These are phyloP conservation scores for Pasiphila rectangulata DNA, from an alignment of 2,888 invertebrate species.

Conservation along the genomic window DNA sequence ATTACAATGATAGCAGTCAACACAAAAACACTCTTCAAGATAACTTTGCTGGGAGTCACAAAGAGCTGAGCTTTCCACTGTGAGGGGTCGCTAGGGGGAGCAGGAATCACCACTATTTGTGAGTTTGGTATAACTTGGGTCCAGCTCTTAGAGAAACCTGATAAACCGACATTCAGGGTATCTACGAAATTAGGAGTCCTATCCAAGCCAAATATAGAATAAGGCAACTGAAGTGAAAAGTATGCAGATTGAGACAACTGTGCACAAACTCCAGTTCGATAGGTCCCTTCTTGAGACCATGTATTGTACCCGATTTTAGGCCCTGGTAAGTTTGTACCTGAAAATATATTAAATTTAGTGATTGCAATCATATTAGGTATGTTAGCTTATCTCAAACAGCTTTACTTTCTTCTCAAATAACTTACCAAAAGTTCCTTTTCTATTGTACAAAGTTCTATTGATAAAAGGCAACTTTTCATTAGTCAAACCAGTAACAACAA, in stretches of 20 bases:
- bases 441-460: constrained; percentile 87
- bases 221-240: constrained; percentile 95
- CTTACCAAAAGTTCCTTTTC: constrained; percentile 88
- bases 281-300: constrained; percentile 92
- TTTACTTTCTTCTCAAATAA: constrained; percentile 7
- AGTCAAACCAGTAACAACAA: constrained; percentile 92
- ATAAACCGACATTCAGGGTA: constrained; percentile 88
- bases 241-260: constrained; percentile 96
- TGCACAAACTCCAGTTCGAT: constrained; percentile 89
- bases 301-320: constrained; percentile 93
- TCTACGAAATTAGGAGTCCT: constrained; percentile 99
- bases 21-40: constrained; percentile 94
- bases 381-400: no score
- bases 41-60: constrained; percentile 96
- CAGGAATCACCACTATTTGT: constrained; percentile 97
- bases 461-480: constrained; percentile 86
- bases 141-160: constrained; percentile 87
- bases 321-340: constrained; percentile 93
- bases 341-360: constrained; percentile 29
- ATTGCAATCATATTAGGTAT: neutral
- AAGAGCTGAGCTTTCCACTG: constrained; percentile 95
- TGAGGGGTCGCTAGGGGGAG: constrained; percentile 86
- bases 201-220: constrained; percentile 97
- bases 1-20: constrained; percentile 92
- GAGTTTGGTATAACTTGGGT: constrained; percentile 98